These are phyloP conservation scores for Poeciliopsis paucimaculata DNA, from an alignment of 2,797 vertebrate species.

Conservation along the genomic window DNA sequence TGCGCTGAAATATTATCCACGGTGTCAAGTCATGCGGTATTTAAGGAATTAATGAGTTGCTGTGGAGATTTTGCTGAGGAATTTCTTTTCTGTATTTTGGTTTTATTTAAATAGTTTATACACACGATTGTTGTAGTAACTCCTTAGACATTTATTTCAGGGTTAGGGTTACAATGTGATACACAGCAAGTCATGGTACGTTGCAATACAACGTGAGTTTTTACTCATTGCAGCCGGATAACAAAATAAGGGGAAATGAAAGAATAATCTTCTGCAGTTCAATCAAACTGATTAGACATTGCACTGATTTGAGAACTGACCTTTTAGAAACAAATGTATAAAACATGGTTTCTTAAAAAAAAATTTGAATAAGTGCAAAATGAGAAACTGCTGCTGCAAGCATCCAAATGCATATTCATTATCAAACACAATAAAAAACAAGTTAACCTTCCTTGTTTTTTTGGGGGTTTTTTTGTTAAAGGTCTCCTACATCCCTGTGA, in stretches of 20 bases:
- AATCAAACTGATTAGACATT: not conserved
- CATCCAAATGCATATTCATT: not conserved
- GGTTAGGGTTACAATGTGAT: not conserved
- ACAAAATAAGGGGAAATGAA: not conserved
- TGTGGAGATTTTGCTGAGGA: not conserved
- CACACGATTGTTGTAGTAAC: not conserved
- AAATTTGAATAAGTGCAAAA: not conserved
- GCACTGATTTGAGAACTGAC: not conserved
- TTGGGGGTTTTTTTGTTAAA: not conserved
- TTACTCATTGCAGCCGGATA: not conserved
- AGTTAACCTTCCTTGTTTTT: not conserved
- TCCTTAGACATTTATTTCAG: not conserved
- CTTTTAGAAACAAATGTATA: not conserved
- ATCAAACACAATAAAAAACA: conserved; percentile 1
- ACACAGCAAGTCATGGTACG: not conserved
- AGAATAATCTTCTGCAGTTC: not conserved
- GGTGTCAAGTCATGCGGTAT: not conserved
- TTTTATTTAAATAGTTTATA: not conserved
- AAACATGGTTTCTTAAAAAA: not conserved
- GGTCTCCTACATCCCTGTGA: not conserved
- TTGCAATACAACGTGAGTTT: not conserved
- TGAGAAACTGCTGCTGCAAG: not conserved
- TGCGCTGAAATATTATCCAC: conserved; percentile 7
- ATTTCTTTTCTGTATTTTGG: conserved; percentile 1
- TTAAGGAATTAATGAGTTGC: conserved; percentile 8